These are phyloP conservation scores for Rafetus swinhoei DNA, from an alignment of 2,113 vertebrate species.

Conservation along the genomic window DNA sequence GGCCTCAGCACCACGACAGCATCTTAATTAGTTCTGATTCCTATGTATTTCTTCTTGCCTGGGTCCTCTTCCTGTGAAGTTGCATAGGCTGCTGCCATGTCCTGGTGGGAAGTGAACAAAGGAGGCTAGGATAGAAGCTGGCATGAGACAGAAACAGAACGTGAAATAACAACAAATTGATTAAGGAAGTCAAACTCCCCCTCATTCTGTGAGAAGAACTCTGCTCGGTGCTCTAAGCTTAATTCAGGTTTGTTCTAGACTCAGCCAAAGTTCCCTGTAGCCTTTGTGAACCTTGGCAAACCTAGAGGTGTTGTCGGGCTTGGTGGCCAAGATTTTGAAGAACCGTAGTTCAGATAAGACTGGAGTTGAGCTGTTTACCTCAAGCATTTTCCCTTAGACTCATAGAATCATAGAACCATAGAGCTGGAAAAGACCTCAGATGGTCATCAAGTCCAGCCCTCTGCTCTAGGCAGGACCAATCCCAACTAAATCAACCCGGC, in stretches of 20 bases:
- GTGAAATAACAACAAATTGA: not conserved
- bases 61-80: rapidly evolving
- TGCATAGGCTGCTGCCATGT: not conserved
- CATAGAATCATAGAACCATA: too few relatives aligned
- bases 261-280: not conserved
- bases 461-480: too few relatives aligned
- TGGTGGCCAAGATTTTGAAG: not conserved
- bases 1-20: rapidly evolving
- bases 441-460: too few relatives aligned
- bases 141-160: not conserved
- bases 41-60: not conserved
- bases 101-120: not conserved
- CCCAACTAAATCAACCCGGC: too few relatives aligned
- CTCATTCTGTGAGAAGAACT: not conserved
- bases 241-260: rapidly evolving
- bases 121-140: not conserved
- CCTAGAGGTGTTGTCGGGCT: not conserved
- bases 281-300: not conserved
- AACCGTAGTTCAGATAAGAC: not conserved
- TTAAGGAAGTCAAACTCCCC: not conserved
- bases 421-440: too few relatives aligned
- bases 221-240: not conserved
- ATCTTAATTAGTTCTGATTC: not conserved
- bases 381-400: not conserved
- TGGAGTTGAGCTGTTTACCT: not conserved